phyloP scores from a whole-genome alignment of 2,113 vertebrate genomes.

The Callipepla squamata region DNA sequence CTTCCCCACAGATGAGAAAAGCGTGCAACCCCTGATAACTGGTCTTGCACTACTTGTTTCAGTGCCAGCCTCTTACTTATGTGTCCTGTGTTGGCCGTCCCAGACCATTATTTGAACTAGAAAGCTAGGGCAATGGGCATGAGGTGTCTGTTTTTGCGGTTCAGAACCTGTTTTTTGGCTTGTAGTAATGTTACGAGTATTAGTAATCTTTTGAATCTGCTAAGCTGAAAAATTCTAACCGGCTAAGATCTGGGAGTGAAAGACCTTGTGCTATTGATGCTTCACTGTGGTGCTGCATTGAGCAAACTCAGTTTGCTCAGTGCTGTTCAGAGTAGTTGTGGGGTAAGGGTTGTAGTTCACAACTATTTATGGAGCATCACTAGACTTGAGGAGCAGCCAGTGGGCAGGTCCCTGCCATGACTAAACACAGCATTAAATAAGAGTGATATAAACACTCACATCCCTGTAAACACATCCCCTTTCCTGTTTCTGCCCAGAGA shows the following conservation, averaged over 20 bases:
- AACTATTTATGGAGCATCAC: background rate
- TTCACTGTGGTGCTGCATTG: background rate
- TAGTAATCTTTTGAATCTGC: conserved; percentile 1
- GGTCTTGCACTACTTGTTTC: background rate
- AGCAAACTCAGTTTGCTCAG: background rate
- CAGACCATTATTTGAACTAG: conserved; percentile 24
- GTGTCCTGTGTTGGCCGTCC: conserved; percentile 27
- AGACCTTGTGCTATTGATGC: background rate
- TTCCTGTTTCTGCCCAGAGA: background rate
- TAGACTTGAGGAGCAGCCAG: background rate
- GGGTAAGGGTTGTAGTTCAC: background rate
- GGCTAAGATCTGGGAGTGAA: background rate
- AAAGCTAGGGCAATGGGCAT: background rate
- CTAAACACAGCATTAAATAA: background rate
- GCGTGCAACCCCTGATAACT: conserved; percentile 15
- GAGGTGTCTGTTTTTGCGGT: conserved; percentile 54
- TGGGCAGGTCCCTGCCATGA: background rate
- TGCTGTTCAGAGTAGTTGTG: background rate
- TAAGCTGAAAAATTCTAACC: conserved; percentile 12
- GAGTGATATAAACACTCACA: background rate
- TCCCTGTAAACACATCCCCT: background rate
- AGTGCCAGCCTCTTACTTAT: conserved; percentile 40
- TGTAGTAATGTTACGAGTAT: background rate
- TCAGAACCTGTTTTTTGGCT: conserved; percentile 34
- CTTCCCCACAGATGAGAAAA: conserved; percentile 28